Evolutionary conservation across 1,140 invertebrate genomes (phyloP), one percentile per base, ranked within the genome.

Genomic region (Coptotermes formosanus): DNA sequence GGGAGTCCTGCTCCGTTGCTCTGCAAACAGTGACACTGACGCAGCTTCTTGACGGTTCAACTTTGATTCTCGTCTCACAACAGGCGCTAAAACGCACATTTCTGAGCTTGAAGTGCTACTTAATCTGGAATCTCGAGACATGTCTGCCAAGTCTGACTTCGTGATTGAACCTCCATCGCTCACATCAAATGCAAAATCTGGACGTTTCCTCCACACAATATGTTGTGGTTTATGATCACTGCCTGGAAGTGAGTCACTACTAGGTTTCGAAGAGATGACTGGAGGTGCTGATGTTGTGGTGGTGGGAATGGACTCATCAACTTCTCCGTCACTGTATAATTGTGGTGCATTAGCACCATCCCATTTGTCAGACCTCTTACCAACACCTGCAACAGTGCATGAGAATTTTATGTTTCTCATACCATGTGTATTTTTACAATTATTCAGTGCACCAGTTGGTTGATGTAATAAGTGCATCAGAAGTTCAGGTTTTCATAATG

Each of bases 311-410:
- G 86, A 52, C 4, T 87, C 90, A 44, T 93, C 92, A 30, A 90
- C 91, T 85, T 93, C 93, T 83, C 92, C 92, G 83, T 93, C 93
- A 85, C 92, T 93, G 82, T 90, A 43, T 38, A 82, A 82, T 7
- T 38, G 43, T 48, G 82, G 48, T 32, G 69, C 75, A 30, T 69
- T 83, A 38, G 83, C 59, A 30, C 83, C 87, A 23, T 88, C 88
- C 23, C 52, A 55, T 21, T 55, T 55, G 52, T 55, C 52, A 55
- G 84, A 64, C 81, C 87, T 88, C 52, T 88, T 90, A 43, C 85
- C 87, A 21, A 89, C 89, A 85, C 87, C 90, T 90, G 85, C 43
- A 88, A 87, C 82, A 85, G 85, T 52, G 1, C 52, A 55, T 4
- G 19, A 21, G 14, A 55, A 38, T 38, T 38, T 38, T 38, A 38